These are phyloP conservation scores for Papilio machaon DNA, from an alignment of 1,140 invertebrate species.

Conservation along the genomic window DNA sequence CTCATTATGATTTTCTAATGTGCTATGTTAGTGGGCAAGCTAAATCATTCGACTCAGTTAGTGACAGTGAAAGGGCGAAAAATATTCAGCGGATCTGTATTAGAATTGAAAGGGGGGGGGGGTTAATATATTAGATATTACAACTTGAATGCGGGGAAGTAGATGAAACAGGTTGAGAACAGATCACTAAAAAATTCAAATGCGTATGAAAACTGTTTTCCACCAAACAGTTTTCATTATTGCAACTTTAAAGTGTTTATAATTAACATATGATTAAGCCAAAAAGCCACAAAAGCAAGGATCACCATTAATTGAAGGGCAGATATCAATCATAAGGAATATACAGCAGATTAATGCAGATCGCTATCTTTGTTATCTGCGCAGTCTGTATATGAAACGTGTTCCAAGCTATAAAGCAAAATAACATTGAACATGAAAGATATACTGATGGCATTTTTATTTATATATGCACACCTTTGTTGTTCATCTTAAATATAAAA, in stretches of 20 bases:
- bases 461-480: background rate
- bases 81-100: no score
- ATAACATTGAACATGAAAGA: slow-evolving; percentile 1
- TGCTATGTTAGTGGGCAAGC: no score
- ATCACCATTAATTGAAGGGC: background rate
- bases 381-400: slow-evolving; percentile 15
- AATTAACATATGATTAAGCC: background rate
- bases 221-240: no score
- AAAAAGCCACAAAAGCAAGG: background rate
- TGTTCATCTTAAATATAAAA: background rate
- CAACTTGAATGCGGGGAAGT: no score
- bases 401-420: slow-evolving; percentile 5
- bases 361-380: slow-evolving; percentile 2
- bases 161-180: no score
- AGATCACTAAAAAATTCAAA: no score
- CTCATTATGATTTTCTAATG: no score
- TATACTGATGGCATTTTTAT: slow-evolving; percentile 2
- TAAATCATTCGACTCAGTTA: no score
- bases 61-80: no score
- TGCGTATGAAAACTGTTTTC: no score
- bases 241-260: background rate
- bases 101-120: no score
- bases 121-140: no score
- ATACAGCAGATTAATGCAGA: slow-evolving; percentile 6
- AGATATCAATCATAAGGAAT: background rate